These are phyloP conservation scores for Neoseiulus cucumeris DNA, from an alignment of 1,140 invertebrate species.

Conservation along the genomic window DNA sequence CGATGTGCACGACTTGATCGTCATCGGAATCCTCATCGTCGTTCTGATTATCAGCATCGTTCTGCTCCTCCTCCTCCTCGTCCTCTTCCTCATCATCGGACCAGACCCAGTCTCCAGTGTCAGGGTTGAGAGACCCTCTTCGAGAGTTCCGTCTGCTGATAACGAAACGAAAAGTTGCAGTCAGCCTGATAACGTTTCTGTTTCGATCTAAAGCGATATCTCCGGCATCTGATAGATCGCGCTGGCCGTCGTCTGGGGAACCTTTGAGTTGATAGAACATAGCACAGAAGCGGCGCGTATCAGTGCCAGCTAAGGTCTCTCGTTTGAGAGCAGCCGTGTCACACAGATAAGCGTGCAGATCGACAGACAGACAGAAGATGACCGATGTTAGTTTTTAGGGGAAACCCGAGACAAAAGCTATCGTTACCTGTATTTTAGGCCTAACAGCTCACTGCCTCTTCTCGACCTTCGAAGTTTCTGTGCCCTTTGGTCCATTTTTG, in stretches of 20 bases:
- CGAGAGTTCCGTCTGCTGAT: conserved; percentile 67
- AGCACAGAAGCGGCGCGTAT: no score
- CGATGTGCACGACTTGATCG: background rate
- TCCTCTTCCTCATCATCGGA: conserved; percentile 46
- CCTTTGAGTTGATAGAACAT: no score
- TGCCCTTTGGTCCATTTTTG: background rate
- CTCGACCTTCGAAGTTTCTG: conserved; percentile 5
- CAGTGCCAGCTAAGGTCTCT: no score
- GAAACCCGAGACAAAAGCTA: no score
- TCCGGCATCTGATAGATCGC: no score
- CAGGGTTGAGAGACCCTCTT: conserved; percentile 72
- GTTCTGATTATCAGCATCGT: background rate
- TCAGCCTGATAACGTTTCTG: conserved; percentile 75
- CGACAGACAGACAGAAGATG: no score
- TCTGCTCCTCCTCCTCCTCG: background rate
- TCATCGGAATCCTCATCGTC: background rate
- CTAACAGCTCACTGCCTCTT: background rate
- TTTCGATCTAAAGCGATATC: conserved; percentile 40
- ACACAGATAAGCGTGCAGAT: no score
- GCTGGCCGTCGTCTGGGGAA: no score
- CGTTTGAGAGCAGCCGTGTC: no score
- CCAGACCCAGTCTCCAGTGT: conserved; percentile 95
- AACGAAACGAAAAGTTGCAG: conserved; percentile 60
- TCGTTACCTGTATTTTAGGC: background rate
- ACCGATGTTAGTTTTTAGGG: no score